Base-by-base conservation (phyloP, 2,888 invertebrate species). In the Aphodius sticticus region DNA sequence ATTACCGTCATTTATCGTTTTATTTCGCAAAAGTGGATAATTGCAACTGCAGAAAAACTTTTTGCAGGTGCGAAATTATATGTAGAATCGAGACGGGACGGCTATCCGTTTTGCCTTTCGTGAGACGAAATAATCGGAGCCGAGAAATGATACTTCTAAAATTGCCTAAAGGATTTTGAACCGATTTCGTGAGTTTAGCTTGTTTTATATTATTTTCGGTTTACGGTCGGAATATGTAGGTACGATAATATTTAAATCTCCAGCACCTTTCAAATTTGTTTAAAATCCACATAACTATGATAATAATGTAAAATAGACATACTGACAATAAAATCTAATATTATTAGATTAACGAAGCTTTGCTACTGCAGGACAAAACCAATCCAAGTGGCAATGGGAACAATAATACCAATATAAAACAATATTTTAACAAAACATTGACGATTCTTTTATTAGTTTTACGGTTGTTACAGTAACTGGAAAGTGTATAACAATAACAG, bases 1-100 rank as follows among this genome's bases (percentile, higher is more conserved):
- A 53, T 53, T 53, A 53, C 53, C 53, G 53, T 53, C 53, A 53
- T 53, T 53, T 53, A 53, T 53, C 53, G 53, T 53, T 53, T 53
- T 53, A 53, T 53, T 53, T 53, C 53, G 53, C 53, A 53, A 53
- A 53, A 53, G 53, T 53, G 53, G 53, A 53, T 53, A 53, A 53
- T 53, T 53, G 53, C 53, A 53, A 53, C 53, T 53, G 53, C 9
- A 53, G 53, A 53, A 53, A 53, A 53, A 53, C 53, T 12, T 53
- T 53, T 53, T 53, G 9, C 7, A 53, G 53, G 53, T 5, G 53
- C 53, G 53, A 53, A 53, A 53, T 53, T 53, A 53, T 53, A 53
- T 53, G 53, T 53, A 53, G 53, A 53, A 53, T 53, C 53, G 53
- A 26, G 26, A 26, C 26, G 26, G 26, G 26, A 53, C 53, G 9